Evolutionary conservation across 2,888 invertebrate species (phyloP).

Genomic region (Chydorus sphaericus): DNA sequence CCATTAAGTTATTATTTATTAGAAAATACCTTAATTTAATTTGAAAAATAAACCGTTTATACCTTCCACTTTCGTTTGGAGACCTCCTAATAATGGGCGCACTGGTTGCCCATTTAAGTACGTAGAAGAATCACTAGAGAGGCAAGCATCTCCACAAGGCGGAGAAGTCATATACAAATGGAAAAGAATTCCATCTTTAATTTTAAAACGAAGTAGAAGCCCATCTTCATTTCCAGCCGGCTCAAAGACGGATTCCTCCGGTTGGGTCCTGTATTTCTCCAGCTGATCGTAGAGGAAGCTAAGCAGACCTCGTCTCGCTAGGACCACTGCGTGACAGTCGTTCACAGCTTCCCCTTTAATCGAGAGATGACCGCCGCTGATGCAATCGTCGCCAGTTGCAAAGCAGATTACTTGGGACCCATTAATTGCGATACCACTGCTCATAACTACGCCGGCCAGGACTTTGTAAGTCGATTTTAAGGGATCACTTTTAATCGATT

Average conservation of each 20-base stretch:
- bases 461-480: too few relatives aligned
- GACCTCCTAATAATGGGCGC: too few relatives aligned
- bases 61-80: too few relatives aligned
- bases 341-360: constrained; percentile 72
- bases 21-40: too few relatives aligned
- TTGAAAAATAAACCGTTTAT: too few relatives aligned
- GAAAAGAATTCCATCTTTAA: constrained; percentile 37
- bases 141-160: constrained; percentile 86
- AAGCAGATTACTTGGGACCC: constrained; percentile 45
- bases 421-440: constrained; percentile 41
- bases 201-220: background rate
- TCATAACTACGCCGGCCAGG: constrained; percentile 89
- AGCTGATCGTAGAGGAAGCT: constrained; percentile 42
- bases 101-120: too few relatives aligned
- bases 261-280: constrained; percentile 42
- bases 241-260: constrained; percentile 32
- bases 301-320: constrained; percentile 50
- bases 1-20: too few relatives aligned
- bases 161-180: constrained; percentile 95
- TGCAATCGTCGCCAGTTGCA: constrained; percentile 86
- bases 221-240: constrained; percentile 34
- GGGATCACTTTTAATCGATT: too few relatives aligned
- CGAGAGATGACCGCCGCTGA: constrained; percentile 83
- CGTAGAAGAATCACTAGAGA: too few relatives aligned
- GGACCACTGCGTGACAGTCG: constrained; percentile 94